A percentile compares a stretch with the other conserved stretches of the same genome.
Conservation (phyloP, 92 coral and sea anemone species). For the Plumapathes pennacea region DNA sequence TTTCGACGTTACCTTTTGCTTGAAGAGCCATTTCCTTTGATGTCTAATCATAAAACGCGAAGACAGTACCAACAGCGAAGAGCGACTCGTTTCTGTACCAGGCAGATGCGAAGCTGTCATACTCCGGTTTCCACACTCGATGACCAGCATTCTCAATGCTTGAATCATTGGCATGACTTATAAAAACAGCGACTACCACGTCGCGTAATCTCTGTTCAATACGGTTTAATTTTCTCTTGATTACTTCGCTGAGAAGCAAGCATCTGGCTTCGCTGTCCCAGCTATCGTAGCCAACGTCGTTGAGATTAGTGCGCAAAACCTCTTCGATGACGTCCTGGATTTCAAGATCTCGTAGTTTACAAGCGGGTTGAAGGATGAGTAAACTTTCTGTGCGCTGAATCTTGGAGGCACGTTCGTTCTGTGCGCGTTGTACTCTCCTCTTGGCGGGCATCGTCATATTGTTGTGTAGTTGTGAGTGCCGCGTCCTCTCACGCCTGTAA, state of each 20-base stretch:
- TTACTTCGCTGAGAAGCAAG: conserved; percentile 61
- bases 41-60: conserved; percentile 66
- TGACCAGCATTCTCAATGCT: conserved; percentile 83
- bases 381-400: conserved; percentile 25
- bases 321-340: conserved; percentile 77
- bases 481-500: too few relatives aligned
- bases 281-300: conserved; percentile 51
- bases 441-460: background rate
- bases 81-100: conserved; percentile 79
- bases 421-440: conserved; percentile 8
- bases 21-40: too few relatives aligned
- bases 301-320: conserved; percentile 56
- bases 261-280: conserved; percentile 85
- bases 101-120: conserved; percentile 83
- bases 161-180: conserved; percentile 70
- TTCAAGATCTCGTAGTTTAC: conserved; percentile 79
- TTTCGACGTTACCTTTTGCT: too few relatives aligned
- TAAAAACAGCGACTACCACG: conserved; percentile 67
- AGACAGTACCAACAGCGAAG: conserved; percentile 83
- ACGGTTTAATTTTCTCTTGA: conserved; percentile 48
- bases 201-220: conserved; percentile 36
- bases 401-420: too few relatives aligned
- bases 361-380: conserved; percentile 80
- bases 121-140: conserved; percentile 80
- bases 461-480: background rate